Percentiles rank a stretch among this genome's conserved stretches.
These are phyloP conservation scores for Xylota sylvarum DNA, from an alignment of 2,888 invertebrate genomes.

Conservation along the genomic window DNA sequence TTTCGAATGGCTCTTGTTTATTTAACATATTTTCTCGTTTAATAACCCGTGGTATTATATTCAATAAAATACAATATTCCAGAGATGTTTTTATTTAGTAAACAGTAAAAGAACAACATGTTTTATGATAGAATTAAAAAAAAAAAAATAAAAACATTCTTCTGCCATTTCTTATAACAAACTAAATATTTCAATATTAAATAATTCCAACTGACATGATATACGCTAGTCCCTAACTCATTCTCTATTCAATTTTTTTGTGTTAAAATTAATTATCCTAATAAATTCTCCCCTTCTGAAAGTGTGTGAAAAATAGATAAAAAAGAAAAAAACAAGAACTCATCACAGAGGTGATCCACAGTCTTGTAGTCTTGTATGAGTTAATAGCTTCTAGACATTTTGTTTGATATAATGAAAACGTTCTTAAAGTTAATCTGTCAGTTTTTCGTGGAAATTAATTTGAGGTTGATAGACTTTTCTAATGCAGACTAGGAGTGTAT, in stretches of 20 bases:
- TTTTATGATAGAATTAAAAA: not conserved
- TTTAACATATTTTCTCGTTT: not conserved
- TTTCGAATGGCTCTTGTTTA: not conserved
- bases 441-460: constrained; percentile 26
- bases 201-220: not conserved
- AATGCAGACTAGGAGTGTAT: not conserved
- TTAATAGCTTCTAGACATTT: constrained; percentile 26
- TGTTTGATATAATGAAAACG: constrained; percentile 20
- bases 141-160: not conserved
- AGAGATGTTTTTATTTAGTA: not conserved
- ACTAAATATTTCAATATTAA: not conserved
- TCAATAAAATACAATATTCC: not conserved
- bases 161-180: not conserved
- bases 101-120: not conserved
- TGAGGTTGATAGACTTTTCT: constrained; percentile 32
- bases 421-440: constrained; percentile 24
- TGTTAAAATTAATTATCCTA: constrained; percentile 3
- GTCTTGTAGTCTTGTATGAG: not conserved
- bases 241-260: not conserved
- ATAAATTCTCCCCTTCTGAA: not conserved
- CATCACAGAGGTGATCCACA: constrained; percentile 18
- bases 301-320: not conserved
- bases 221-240: not conserved
- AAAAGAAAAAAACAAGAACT: not conserved
- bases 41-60: not conserved